Percentiles rank a stretch among this genome's conserved stretches.
Conservation (phyloP, 2,797 vertebrate genomes). For the Microcaecilia unicolor region DNA sequence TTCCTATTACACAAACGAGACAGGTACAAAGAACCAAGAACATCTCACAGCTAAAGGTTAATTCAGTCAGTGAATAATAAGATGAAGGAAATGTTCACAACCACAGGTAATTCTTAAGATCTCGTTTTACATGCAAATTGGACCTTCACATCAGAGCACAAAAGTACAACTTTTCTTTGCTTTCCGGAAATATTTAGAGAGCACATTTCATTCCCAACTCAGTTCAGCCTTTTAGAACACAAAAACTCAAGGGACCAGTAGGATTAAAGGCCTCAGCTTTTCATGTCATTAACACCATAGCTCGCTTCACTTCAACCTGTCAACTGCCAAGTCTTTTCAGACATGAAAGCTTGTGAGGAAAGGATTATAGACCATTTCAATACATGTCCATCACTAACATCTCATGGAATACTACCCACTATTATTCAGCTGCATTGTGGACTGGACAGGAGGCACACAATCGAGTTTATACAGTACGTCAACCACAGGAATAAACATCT, state of each 20-base stretch:
- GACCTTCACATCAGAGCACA: conserved; percentile 4
- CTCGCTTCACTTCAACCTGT: background rate
- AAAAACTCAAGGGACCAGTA: background rate
- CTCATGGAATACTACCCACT: background rate
- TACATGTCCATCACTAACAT: background rate
- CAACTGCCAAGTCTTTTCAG: conserved; percentile 2
- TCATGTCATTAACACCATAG: background rate
- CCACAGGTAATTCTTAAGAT: conserved; percentile 5
- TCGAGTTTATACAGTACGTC: background rate
- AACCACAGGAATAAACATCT: background rate
- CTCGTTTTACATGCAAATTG: conserved; percentile 7
- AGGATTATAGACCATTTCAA: background rate
- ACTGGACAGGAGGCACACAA: background rate
- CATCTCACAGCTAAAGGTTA: conserved; percentile 5
- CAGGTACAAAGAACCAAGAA: background rate
- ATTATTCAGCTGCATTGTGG: background rate
- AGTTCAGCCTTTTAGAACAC: conserved; percentile 7
- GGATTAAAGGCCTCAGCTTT: conserved; percentile 1
- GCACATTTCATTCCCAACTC: background rate
- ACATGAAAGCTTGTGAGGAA: background rate
- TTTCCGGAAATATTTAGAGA: background rate
- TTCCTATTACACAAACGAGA: conserved; percentile 6
- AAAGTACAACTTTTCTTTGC: conserved; percentile 8
- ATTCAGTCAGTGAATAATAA: conserved; percentile 13
- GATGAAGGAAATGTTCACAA: conserved; percentile 10